A percentile compares a stretch with the other conserved stretches of the same genome.
Evolutionary conservation across 2,113 vertebrate species (phyloP).

Genomic region (Callionymus lyra): DNA sequence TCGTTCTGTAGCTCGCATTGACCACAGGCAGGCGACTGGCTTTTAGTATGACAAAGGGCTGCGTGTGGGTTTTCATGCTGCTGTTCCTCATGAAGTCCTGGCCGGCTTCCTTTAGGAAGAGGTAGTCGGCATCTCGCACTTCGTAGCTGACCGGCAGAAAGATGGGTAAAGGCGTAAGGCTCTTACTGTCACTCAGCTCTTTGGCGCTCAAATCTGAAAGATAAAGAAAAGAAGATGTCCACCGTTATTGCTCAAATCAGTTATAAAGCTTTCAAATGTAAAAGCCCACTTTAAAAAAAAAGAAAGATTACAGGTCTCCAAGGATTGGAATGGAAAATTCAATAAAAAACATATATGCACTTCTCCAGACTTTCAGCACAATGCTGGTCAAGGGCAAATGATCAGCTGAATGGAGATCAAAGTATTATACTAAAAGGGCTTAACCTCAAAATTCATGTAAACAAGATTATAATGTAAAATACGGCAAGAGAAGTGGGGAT

Average conservation of each 20-base stretch:
- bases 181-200: conserved; percentile 72
- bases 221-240: conserved; percentile 2
- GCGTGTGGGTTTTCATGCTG: conserved; percentile 80
- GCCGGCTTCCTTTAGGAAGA: conserved; percentile 84
- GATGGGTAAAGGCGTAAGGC: conserved; percentile 72
- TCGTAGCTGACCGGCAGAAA: conserved; percentile 80
- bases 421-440: conserved; percentile 46
- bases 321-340: conserved; percentile 2
- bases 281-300: conserved; percentile 18
- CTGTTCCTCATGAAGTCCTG: conserved; percentile 93
- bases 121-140: conserved; percentile 73
- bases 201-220: conserved; percentile 73
- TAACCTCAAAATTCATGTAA: conserved; percentile 23
- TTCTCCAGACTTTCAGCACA: conserved; percentile 1
- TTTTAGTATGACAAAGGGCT: conserved; percentile 79
- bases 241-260: no score
- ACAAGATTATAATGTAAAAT: conserved; percentile 14
- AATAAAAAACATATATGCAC: background rate
- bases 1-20: conserved; percentile 75
- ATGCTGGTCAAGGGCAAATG: conserved; percentile 25
- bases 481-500: conserved; percentile 1
- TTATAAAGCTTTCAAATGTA: conserved; percentile 1
- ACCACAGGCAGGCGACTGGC: conserved; percentile 68
- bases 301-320: background rate
- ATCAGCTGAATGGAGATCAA: conserved; percentile 39